Base-by-base conservation (phyloP, 2,113 vertebrate species). In the Polypterus senegalus region DNA sequence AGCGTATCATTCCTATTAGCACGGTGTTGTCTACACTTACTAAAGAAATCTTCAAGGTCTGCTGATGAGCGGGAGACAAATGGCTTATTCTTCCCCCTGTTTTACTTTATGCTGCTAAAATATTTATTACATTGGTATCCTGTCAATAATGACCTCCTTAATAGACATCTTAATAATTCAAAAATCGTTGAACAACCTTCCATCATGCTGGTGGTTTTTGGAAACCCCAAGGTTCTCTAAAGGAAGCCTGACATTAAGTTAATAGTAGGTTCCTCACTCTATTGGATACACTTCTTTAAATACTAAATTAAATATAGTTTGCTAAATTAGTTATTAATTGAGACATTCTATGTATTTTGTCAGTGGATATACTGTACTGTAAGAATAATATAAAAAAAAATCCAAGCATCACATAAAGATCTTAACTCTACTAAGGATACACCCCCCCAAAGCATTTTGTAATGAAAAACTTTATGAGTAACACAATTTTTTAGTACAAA, bases 101-200 rank as follows among this genome's bases (percentile, higher is more conserved):
- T 3, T 5, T 76, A 81, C 89, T 92, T 87, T 89, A 76, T 80
- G 78, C 69, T 81, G 67, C 74, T 97, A 82, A 93, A 97, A 96
- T 91, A 96, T 97, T 94, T 81, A 97, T 86, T 71, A 10, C 69
- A 84, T 78, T 84, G 81, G 89, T 89, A 88, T 82, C 84, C 84
- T 87, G 91, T 93, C 90, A 88, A 92, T 92, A 88, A 27, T 27
- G 27, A 27, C 64, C 69, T 83, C 76, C 27, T 86, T 90, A 86
- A 85, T 86, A 83, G 81, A 83, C 74, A 76, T 75, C 77, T 94
- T 91, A 94, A 93, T 96, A 93, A 98, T 97, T 94, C 84, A 96
- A 75, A 83, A 84, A 87, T 89, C 81, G 75, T 72, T 74, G 71
- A 74, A 68, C 83, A 76, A 87, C 81, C 77, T 86, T 63, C 68